These are phyloP conservation scores for Timema podura DNA, from an alignment of 2,888 invertebrate genomes.

Conservation along the genomic window DNA sequence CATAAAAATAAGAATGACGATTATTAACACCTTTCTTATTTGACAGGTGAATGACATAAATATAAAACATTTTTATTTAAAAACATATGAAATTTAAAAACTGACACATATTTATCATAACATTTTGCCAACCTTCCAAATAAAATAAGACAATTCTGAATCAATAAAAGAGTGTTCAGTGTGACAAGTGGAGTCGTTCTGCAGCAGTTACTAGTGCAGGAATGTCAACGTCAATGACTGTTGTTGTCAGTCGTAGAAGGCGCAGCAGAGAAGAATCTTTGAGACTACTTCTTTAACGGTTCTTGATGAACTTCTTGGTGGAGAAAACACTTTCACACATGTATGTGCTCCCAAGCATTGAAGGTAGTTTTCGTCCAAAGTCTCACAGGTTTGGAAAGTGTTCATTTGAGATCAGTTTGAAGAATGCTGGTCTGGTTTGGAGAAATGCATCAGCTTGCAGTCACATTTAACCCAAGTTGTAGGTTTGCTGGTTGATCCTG, in stretches of 20 bases:
- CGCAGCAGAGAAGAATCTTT: background rate
- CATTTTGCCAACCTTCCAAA: too few species aligned
- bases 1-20: background rate
- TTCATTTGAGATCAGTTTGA: background rate
- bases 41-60: background rate
- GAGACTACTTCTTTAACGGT: background rate
- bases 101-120: too few species aligned
- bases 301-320: background rate
- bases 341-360: background rate
- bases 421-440: slow-evolving; percentile 2
- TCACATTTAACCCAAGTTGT: background rate
- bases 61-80: too few species aligned
- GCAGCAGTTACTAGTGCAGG: background rate
- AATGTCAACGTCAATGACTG: background rate
- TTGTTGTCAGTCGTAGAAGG: background rate
- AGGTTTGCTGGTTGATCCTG: background rate
- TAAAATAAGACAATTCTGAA: background rate
- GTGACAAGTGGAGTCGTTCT: background rate
- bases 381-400: background rate
- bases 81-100: too few species aligned
- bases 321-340: background rate
- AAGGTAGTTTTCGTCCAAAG: background rate
- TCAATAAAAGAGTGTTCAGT: background rate
- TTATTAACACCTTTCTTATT: background rate
- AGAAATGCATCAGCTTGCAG: slow-evolving; percentile 2